These are phyloP conservation scores for Tragelaphus scriptus DNA, from an alignment of 2,113 vertebrate genomes.

Conservation along the genomic window DNA sequence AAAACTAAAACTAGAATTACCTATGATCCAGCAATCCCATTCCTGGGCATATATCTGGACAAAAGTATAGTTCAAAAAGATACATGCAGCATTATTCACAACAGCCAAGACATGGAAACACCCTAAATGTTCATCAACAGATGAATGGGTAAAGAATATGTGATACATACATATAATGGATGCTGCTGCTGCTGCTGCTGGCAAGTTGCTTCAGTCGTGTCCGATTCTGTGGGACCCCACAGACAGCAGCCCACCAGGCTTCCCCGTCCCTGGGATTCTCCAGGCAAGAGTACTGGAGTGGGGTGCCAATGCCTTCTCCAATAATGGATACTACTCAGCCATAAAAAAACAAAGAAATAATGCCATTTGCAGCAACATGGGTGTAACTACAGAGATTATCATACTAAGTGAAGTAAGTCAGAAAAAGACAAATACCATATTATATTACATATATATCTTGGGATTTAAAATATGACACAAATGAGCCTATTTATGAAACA, in stretches of 20 bases:
- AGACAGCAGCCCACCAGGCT: no score
- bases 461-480: background rate
- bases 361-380: background rate
- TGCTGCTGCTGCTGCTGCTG: background rate
- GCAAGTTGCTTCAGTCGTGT: fast-evolving
- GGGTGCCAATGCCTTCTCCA: no score
- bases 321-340: background rate
- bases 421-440: background rate
- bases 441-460: background rate
- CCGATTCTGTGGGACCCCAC: fast-evolving
- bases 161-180: background rate
- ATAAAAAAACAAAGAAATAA: background rate
- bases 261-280: no score
- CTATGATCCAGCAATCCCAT: background rate
- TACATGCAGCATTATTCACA: background rate
- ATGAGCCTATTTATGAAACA: background rate
- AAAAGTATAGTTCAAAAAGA: background rate
- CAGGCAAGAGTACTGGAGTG: no score
- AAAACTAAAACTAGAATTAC: background rate
- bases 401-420: background rate
- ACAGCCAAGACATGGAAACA: background rate
- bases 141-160: background rate
- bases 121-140: background rate
- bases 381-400: background rate
- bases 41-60: background rate